Conservation (phyloP, 2,888 invertebrate species). For the Timandra comae region DNA sequence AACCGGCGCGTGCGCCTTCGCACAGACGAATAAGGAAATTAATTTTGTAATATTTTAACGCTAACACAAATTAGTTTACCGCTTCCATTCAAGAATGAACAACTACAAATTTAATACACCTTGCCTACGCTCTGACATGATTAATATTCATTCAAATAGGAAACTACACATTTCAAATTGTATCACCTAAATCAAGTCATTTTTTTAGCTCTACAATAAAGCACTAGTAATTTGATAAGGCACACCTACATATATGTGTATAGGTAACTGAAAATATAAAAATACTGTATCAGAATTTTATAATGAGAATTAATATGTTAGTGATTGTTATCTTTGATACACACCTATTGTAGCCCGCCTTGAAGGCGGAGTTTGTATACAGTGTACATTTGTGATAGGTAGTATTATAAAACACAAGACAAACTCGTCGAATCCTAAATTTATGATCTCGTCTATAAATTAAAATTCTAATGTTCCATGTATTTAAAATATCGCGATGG, state of each 20-base stretch:
- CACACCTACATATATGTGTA: too few species aligned
- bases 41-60: conserved; percentile 13
- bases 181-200: too few species aligned
- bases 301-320: too few species aligned
- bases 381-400: conserved; percentile 10
- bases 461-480: conserved; percentile 35
- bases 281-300: too few species aligned
- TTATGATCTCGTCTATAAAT: conserved; percentile 38
- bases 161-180: too few species aligned
- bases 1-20: conserved; percentile 37
- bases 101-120: too few species aligned
- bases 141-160: too few species aligned
- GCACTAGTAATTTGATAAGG: too few species aligned
- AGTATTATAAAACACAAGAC: conserved; percentile 11
- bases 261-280: too few species aligned
- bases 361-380: conserved; percentile 6
- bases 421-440: conserved; percentile 33
- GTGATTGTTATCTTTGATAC: too few species aligned
- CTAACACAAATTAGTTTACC: conserved; percentile 11
- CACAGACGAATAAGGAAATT: conserved; percentile 14
- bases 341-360: background rate
- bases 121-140: too few species aligned
- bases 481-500: conserved; percentile 43
- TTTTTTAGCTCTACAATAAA: too few species aligned
- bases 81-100: background rate